Conservation (phyloP, 1,140 invertebrate genomes). For the Rhopalosiphum padi region DNA sequence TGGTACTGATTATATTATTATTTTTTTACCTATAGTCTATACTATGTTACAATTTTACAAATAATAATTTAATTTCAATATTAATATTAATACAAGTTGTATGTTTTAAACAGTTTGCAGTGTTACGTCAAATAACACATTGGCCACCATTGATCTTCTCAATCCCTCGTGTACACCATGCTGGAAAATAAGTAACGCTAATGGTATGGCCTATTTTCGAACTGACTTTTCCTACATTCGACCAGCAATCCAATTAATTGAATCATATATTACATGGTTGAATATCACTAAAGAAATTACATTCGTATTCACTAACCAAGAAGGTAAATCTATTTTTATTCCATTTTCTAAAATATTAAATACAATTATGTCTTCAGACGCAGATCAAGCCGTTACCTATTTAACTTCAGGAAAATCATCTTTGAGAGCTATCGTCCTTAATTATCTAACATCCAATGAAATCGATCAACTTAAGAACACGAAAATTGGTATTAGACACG, state of each 20-base stretch:
- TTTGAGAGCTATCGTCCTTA: constrained; percentile 28
- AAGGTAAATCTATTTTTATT: constrained; percentile 40
- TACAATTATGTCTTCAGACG: not conserved
- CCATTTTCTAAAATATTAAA: not conserved
- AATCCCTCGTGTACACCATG: not conserved
- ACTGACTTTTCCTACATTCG: constrained; percentile 32
- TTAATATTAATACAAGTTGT: not conserved
- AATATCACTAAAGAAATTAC: constrained; percentile 52
- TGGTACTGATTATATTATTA: not conserved
- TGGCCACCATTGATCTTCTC: constrained; percentile 17
- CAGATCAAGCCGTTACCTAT: not conserved
- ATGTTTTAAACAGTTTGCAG: constrained; percentile 29
- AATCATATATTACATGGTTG: constrained; percentile 39
- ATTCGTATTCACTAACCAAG: constrained; percentile 55
- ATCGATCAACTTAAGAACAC: constrained; percentile 38
- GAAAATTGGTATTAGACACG: constrained; percentile 36
- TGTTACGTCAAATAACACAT: not conserved
- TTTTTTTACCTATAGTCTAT: not conserved
- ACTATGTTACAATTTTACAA: not conserved
- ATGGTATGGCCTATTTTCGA: constrained; percentile 27
- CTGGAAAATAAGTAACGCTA: constrained; percentile 26
- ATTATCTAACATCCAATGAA: not conserved
- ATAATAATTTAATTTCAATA: not conserved
- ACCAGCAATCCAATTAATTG: not conserved
- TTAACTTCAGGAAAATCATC: constrained; percentile 47